phyloP scores from a whole-genome alignment of 2,888 invertebrate genomes.

The Villa cingulata region DNA sequence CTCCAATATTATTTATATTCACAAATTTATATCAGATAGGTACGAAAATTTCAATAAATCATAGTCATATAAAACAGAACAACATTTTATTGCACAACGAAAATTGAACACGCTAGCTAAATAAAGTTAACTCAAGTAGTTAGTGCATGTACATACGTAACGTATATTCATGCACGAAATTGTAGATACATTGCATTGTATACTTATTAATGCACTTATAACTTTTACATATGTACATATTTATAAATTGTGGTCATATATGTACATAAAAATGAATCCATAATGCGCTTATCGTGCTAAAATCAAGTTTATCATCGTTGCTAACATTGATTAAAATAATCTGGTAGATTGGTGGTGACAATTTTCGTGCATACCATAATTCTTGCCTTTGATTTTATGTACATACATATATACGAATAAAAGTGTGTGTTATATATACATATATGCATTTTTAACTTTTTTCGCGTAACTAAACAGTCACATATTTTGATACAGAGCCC shows the following conservation, averaged over 20 bases:
- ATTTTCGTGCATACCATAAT: neutral
- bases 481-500: too few relatives aligned
- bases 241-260: neutral
- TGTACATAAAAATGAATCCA: slow-evolving; percentile 24
- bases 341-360: neutral
- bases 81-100: too few relatives aligned
- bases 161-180: too few relatives aligned
- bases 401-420: neutral
- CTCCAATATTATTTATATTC: too few relatives aligned
- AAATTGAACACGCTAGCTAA: neutral
- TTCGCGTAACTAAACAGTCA: too few relatives aligned
- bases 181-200: too few relatives aligned
- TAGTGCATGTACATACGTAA: too few relatives aligned
- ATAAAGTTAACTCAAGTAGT: too few relatives aligned
- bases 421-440: too few relatives aligned
- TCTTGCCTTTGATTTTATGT: neutral
- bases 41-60: neutral
- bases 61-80: neutral
- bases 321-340: slow-evolving; percentile 2
- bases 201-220: too few relatives aligned
- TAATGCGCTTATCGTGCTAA: slow-evolving; percentile 29
- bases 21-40: neutral
- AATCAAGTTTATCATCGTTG: slow-evolving; percentile 27
- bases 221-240: neutral
- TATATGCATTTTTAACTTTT: too few relatives aligned